Base-by-base conservation (phyloP, 2,888 invertebrate species). In the Pharmacophagus antenor region DNA sequence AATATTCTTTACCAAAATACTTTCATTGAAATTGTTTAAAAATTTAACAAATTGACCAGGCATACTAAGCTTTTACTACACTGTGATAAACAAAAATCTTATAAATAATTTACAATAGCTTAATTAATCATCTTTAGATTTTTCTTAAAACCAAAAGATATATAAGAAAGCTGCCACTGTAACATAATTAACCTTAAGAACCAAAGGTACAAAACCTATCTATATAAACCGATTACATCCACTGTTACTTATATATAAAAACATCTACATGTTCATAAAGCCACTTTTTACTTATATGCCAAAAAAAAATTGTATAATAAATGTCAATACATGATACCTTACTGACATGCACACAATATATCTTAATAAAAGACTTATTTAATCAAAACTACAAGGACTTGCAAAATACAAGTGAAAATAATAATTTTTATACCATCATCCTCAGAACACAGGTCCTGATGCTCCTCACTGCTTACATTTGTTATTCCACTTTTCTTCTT, bases 401-500 rank as follows among this genome's bases (percentile, higher is more conserved):
- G 37, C 51, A 53, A 2, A 51, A 42, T 47, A 56, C 54, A 51
- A 56, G 52, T 64, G 49, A 15, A 60, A 63, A 62, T 64, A 72
- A 70, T 67, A 63, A 67, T 62, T 66, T 73, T 73, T 82, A 69
- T 87, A 88, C 86, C 85, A 74, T 85, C 80, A 63, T 87, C 84
- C 63, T 82, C 80, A 63, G 73, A 70, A 79, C 70, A 79, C 65
- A 75, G 75, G 70, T 72, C 76, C 70, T 80, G 82, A 72, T 70
- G 74, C 63, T 78, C 82, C 66, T 79, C 83, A 68, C 80, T 68
- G 81, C 76, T 74, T 75, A 83, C 73, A 80, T 82, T 82, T 68
- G 79, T 70, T 67, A 84, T 77, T 65, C 82, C 87, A 78, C 79
- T 79, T 80, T 82, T 89, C 88, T 87, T 88, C 88, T 81, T 88